Evolutionary conservation across 2,888 invertebrate species (phyloP), one percentile per base, ranked within the genome.

Genomic region (Drosophila monieri): DNA sequence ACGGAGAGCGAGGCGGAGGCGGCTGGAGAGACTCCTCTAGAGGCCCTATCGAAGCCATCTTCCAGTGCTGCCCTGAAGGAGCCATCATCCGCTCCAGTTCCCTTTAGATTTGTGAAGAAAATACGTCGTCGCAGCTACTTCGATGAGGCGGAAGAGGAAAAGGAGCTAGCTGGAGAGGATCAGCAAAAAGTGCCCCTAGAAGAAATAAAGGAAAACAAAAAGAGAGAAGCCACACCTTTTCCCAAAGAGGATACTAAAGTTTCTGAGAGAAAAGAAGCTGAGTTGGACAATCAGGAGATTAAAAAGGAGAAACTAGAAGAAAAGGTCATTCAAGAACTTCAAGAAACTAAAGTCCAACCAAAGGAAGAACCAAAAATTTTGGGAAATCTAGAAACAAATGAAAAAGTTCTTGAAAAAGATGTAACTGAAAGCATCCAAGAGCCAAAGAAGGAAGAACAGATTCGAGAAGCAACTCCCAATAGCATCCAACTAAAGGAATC

Each of bases 71-170:
- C 9, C 2, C 14, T 37, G 1, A 3, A 9, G 12, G 21, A 43
- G 21, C 21, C 43, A 10, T 14, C 39, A 15, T 53, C 80, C 2
- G 78, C 76, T 0, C 80, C 88, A 8, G 84, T 91, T 0, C 56
- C 78, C 35, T 91, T 91, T 84, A 88, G 91, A 1, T 91, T 91
- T 81, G 86, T 91, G 0, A 89, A 84, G 53, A 90, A 89, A 73
- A 73, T 90, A 14, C 87, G 91, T 12, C 80, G 90, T 51, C 89
- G 88, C 51, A 91, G 91, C 60, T 68, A 76, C 49, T 90, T 90
- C 5, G 79, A 79, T 55, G 90, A 90, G 57, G 88, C 88, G 0
- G 89, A 89, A 10, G 86, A 88, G 58, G 83, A 86, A 32, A 69
- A 44, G 9, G 65, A 70, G 14, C 23, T 66, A 32, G 54, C 55